Conservation (phyloP, 1,140 invertebrate species). For the Neelides sp. region DNA sequence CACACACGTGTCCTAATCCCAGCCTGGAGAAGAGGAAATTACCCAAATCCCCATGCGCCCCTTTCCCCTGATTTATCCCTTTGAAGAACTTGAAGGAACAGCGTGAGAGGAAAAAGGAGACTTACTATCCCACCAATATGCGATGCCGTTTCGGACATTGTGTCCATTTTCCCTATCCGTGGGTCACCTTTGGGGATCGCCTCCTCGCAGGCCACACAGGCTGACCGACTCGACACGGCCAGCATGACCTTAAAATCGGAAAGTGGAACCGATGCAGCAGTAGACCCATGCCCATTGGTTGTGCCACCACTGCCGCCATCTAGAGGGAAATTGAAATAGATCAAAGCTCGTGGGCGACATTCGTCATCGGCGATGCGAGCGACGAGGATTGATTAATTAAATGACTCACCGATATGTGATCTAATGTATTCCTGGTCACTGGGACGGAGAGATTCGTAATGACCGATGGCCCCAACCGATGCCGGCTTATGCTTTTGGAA, state of each 20-base stretch:
- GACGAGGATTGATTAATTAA: conserved; percentile 2
- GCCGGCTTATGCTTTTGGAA: conserved; percentile 63
- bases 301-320: conserved; percentile 6
- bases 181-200: conserved; percentile 73
- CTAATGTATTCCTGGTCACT: conserved; percentile 76
- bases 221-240: conserved; percentile 69
- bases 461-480: conserved; percentile 60
- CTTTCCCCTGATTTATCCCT: too few species aligned
- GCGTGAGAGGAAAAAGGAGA: too few species aligned
- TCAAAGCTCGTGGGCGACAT: neutral
- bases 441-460: conserved; percentile 69
- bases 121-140: conserved; percentile 57
- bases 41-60: too few species aligned
- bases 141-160: conserved; percentile 60
- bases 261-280: conserved; percentile 9
- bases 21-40: too few species aligned
- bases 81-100: too few species aligned
- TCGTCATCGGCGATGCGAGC: neutral
- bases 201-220: conserved; percentile 70
- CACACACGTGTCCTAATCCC: too few species aligned
- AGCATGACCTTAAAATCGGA: conserved; percentile 71
- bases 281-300: neutral
- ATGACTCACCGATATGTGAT: conserved; percentile 49
- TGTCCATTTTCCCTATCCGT: conserved; percentile 74
- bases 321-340: neutral